Evolutionary conservation across 1,140 invertebrate genomes (phyloP).

Genomic region (Acromyrmex heyeri): DNA sequence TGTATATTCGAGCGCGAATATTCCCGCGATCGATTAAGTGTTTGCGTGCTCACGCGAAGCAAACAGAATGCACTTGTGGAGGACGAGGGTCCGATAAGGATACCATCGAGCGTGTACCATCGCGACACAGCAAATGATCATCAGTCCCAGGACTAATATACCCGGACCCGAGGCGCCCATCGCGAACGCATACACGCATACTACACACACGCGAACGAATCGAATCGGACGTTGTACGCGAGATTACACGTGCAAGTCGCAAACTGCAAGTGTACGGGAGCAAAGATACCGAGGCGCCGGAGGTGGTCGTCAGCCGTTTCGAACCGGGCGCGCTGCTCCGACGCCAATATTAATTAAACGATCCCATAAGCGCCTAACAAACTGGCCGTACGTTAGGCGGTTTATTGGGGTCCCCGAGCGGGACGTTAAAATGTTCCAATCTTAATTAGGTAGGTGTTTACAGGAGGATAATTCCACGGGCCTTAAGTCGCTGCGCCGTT

Average conservation of each 20-base stretch:
- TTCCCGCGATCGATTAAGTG: constrained; percentile 18
- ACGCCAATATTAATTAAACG: constrained; percentile 86
- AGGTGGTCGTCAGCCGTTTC: constrained; percentile 81
- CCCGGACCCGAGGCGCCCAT: neutral
- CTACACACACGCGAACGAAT: constrained; percentile 12
- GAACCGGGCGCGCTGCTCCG: constrained; percentile 74
- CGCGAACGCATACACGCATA: constrained; percentile 10
- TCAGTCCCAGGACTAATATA: constrained; percentile 44
- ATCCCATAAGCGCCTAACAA: constrained; percentile 85
- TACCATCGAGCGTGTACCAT: constrained; percentile 26
- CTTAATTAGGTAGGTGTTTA: constrained; percentile 87
- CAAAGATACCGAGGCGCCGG: constrained; percentile 75
- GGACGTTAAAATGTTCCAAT: constrained; percentile 86
- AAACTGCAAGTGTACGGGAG: constrained; percentile 58
- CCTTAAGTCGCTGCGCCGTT: constrained; percentile 71
- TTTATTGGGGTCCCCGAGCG: constrained; percentile 83
- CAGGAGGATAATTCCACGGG: constrained; percentile 83
- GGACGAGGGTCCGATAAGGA: constrained; percentile 34
- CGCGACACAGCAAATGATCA: constrained; percentile 53
- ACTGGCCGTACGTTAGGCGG: constrained; percentile 83
- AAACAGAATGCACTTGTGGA: constrained; percentile 21
- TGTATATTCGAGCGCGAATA: neutral
- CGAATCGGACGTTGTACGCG: constrained; percentile 9
- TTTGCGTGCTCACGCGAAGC: constrained; percentile 23
- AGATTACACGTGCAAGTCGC: constrained; percentile 63